These are phyloP conservation scores for Malacoraja senta DNA, from an alignment of 2,797 vertebrate species.

Conservation along the genomic window DNA sequence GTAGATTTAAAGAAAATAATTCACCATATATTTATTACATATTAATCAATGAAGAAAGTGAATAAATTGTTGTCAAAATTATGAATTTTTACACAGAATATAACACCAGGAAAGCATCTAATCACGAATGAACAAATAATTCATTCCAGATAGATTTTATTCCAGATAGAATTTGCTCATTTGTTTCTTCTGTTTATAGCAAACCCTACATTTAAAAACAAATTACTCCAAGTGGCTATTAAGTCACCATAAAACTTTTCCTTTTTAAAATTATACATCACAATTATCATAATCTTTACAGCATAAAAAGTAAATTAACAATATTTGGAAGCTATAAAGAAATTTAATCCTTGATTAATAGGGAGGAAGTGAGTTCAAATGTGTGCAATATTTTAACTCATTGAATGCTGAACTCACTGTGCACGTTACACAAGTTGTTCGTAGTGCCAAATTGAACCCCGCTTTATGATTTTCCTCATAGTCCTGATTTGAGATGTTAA, in stretches of 20 bases:
- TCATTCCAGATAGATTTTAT: background rate
- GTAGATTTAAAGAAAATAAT: background rate
- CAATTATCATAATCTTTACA: background rate
- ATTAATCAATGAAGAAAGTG: background rate
- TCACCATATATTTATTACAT: background rate
- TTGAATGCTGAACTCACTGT: background rate
- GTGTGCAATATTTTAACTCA: background rate
- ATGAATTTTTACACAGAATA: background rate
- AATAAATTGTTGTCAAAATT: background rate
- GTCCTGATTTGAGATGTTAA: background rate
- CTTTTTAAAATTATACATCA: background rate
- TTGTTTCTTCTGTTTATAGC: background rate
- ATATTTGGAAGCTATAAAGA: background rate
- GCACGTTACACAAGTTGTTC: background rate
- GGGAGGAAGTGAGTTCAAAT: background rate
- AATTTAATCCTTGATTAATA: background rate
- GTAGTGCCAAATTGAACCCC: background rate
- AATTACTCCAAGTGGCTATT: background rate
- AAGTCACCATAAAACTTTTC: background rate
- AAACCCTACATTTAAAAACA: background rate
- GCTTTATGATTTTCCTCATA: background rate
- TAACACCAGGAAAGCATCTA: background rate
- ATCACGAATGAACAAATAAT: constrained; percentile 15
- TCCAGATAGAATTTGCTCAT: background rate
- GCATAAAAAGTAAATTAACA: background rate